Base-by-base conservation (phyloP, 2,888 invertebrate species). In the Temnothorax ravouxi region DNA sequence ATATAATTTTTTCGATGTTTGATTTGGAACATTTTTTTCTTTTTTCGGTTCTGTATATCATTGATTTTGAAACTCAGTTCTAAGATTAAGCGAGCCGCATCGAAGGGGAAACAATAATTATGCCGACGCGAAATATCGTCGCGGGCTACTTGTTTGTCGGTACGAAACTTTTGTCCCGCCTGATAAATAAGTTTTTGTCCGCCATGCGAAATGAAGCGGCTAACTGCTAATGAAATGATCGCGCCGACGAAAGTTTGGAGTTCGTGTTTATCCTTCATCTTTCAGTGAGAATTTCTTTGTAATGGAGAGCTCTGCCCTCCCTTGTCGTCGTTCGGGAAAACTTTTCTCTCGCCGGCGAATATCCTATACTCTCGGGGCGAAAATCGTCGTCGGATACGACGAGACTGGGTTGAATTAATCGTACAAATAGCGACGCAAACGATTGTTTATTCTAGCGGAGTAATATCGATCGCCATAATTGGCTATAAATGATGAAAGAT, bases 221-320 rank as follows among this genome's bases (percentile, higher is more conserved):
- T 72, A 84, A 84, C 85, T 66, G 62, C 81, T 85, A 89, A 89
- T 88, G 87, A 89, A 89, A 89, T 84, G 84, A 89, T 86, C 84
- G 62, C 69, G 75, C 47, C 56, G 72, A 34, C 18, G 52, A 79
- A 82, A 82, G 67, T 74, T 76, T n/a, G 8, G 71, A 84, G 72
- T 88, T 88, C 76, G 87, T 87, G 89, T 88, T 89, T 89, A 83
- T 83, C 76, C 80, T 84, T 84, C 88, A 77, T 88, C 82, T 84
- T 83, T 86, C 76, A 67, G 38, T 59, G 77, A 75, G 64, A 77
- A 79, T 83, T 83, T 87, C 84, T 85, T 83, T 82, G 69, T 84
- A 81, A 75, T 64, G 41, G 52, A 81, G 41, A 13, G 52, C 41
- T 62, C 41, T 62, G 81, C 54, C 41, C n/a, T 76, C 64, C 29